These are phyloP conservation scores for Pegoplata infirma DNA, from an alignment of 2,888 invertebrate genomes.

Conservation along the genomic window DNA sequence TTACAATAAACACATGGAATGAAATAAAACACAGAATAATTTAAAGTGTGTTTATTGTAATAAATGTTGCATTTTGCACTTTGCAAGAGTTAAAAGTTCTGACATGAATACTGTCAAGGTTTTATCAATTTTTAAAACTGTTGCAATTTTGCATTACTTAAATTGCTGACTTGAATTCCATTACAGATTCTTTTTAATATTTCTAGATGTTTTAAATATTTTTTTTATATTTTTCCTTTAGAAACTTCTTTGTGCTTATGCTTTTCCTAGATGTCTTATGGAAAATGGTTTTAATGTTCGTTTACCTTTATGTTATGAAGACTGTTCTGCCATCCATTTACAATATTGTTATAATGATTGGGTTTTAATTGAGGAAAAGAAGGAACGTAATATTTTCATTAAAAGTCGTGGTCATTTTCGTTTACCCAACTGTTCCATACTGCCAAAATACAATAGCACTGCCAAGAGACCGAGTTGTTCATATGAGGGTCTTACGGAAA, in stretches of 20 bases:
- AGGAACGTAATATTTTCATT: constrained; percentile 86
- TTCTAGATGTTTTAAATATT: background rate
- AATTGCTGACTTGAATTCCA: too few relatives aligned
- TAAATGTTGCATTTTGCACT: too few relatives aligned
- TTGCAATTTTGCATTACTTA: too few relatives aligned
- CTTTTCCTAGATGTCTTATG: constrained; percentile 91
- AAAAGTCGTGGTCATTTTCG: constrained; percentile 91
- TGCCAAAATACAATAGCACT: constrained; percentile 85
- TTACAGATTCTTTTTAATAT: background rate
- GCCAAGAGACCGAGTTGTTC: constrained; percentile 86
- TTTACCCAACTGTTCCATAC: constrained; percentile 89
- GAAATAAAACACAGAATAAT: too few relatives aligned
- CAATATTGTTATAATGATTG: constrained; percentile 96
- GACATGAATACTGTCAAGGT: too few relatives aligned
- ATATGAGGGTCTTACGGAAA: constrained; percentile 90
- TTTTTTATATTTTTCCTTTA: too few relatives aligned
- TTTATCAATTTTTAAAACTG: too few relatives aligned
- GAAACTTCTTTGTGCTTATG: constrained; percentile 93
- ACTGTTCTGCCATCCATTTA: constrained; percentile 93
- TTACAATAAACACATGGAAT: too few relatives aligned
- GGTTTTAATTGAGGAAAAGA: constrained; percentile 93
- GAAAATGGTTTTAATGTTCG: constrained; percentile 83
- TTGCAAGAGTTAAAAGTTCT: too few relatives aligned
- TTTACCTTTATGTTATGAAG: constrained; percentile 93
- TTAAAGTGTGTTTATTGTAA: too few relatives aligned